Conservation (phyloP, 2,888 invertebrate genomes). For the Anthrax anthrax region DNA sequence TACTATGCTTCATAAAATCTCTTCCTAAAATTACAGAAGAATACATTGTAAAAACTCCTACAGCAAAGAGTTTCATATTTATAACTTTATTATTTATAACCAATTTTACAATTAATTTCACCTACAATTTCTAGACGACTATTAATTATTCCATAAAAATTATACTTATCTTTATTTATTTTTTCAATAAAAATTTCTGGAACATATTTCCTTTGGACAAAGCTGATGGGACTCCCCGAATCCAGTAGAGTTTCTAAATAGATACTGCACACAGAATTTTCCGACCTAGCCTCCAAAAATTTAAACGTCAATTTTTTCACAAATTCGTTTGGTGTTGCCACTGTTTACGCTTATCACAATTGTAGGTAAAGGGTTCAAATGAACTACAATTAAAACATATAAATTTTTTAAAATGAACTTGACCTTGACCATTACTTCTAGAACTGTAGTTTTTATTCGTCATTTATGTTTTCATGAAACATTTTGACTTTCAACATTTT, state of each 20-base stretch:
- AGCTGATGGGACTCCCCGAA: slow-evolving; percentile 9
- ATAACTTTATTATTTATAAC: slow-evolving; percentile 5
- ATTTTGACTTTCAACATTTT: neutral
- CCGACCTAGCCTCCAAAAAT: neutral
- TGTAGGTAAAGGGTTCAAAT: neutral
- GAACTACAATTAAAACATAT: neutral
- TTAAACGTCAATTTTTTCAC: neutral
- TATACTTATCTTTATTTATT: slow-evolving; percentile 2
- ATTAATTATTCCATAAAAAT: slow-evolving; percentile 9
- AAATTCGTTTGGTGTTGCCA: neutral
- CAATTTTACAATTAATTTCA: slow-evolving; percentile 4
- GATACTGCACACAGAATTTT: neutral
- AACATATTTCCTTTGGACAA: slow-evolving; percentile 6
- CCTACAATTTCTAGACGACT: slow-evolving; percentile 7
- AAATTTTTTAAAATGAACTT: neutral
- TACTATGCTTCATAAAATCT: no score
- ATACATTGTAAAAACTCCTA: no score
- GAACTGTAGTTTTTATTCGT: neutral
- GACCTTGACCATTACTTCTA: neutral
- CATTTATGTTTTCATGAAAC: neutral
- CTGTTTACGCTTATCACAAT: neutral
- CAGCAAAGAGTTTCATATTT: neutral
- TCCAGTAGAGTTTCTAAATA: slow-evolving; percentile 5
- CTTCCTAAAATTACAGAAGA: no score
- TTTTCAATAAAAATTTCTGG: slow-evolving; percentile 5